Evolutionary conservation across 2,113 vertebrate species (phyloP).

Genomic region (Dipodomys spectabilis): DNA sequence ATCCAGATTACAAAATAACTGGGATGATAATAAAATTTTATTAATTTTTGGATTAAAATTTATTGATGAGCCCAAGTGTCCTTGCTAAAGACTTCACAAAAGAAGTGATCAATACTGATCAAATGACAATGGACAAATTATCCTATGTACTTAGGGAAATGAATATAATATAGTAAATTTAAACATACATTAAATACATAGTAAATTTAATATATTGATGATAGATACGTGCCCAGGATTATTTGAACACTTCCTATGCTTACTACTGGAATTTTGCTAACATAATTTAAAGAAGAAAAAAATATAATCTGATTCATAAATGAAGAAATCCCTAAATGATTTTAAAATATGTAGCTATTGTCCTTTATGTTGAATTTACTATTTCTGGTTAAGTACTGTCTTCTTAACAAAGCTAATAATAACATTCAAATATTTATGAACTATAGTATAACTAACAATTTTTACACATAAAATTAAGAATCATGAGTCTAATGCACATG

Average conservation of each 20-base stretch:
- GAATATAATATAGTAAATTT: neutral
- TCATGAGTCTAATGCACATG: neutral
- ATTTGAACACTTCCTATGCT: neutral
- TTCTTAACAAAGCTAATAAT: neutral
- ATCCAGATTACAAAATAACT: constrained; percentile 26
- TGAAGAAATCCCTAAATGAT: neutral
- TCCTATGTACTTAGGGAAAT: neutral
- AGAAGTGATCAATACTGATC: constrained; percentile 21
- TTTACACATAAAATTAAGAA: neutral
- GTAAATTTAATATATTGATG: neutral
- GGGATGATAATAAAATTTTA: neutral
- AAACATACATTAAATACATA: neutral
- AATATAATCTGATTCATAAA: constrained; percentile 7
- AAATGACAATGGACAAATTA: constrained; percentile 23
- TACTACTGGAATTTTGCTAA: neutral
- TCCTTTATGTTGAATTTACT: neutral
- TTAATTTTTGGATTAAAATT: constrained; percentile 56
- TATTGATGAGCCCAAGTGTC: neutral
- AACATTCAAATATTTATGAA: neutral
- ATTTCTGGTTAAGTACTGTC: neutral
- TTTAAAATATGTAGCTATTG: neutral
- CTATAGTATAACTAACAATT: neutral
- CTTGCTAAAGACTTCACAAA: neutral
- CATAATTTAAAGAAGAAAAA: constrained; percentile 25
- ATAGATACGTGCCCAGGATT: neutral